phyloP scores from a whole-genome alignment of 2,797 vertebrate genomes.

The Meriones psammophilus region DNA sequence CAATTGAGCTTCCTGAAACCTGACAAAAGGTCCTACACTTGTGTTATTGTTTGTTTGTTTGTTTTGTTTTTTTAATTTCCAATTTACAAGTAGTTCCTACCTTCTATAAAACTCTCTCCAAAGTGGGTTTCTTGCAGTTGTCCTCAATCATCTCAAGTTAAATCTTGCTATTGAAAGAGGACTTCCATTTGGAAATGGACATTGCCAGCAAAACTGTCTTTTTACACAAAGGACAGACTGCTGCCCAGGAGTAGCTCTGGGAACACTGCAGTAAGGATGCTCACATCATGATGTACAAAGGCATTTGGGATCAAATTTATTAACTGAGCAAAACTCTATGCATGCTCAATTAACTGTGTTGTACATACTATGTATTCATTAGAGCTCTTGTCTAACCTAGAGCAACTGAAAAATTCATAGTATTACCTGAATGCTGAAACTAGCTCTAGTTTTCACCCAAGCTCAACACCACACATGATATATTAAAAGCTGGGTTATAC shows the following conservation, averaged over 20 bases:
- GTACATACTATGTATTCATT: not conserved
- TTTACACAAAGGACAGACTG: not conserved
- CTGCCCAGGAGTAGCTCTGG: not conserved
- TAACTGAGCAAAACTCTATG: not conserved
- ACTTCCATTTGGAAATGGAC: not conserved
- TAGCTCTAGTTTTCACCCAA: not conserved
- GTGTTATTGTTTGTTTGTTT: not conserved
- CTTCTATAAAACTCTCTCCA: slow-evolving; percentile 28
- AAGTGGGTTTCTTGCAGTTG: slow-evolving; percentile 27
- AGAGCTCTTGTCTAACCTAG: not conserved
- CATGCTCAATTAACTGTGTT: not conserved
- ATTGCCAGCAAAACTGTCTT: slow-evolving; percentile 48
- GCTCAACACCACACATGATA: not conserved
- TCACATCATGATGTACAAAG: not conserved
- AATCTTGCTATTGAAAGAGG: not conserved
- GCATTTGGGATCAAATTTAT: not conserved
- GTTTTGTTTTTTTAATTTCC: not conserved
- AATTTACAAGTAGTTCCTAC: not conserved
- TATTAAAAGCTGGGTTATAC: not conserved
- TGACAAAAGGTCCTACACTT: not conserved
- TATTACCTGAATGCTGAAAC: not conserved
- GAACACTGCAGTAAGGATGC: not conserved
- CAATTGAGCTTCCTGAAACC: not conserved
- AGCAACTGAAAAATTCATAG: not conserved
- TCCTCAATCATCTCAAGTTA: not conserved